These are phyloP conservation scores for Rhabdornis inornatus DNA, from an alignment of 2,113 vertebrate genomes.

Conservation along the genomic window DNA sequence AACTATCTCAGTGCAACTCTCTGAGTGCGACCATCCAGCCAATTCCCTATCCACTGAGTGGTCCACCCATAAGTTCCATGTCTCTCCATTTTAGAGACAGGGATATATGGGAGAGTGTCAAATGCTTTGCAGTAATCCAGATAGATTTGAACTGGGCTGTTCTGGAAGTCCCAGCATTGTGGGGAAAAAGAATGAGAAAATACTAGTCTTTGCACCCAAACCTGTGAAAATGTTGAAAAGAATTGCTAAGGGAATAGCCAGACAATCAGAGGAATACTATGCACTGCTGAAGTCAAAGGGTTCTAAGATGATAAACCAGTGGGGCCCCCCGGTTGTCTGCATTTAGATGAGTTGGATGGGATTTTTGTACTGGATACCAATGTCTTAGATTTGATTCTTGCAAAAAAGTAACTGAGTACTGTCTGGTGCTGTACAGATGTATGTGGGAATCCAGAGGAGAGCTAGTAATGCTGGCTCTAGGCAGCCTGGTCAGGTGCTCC, in stretches of 20 bases:
- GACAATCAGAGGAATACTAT: not conserved
- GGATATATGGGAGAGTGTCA: not conserved
- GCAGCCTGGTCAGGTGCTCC: not conserved
- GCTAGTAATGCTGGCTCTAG: not conserved
- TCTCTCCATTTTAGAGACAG: not conserved
- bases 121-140: not conserved
- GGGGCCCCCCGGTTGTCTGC: not conserved
- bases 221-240: not conserved
- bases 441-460: not conserved
- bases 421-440: not conserved
- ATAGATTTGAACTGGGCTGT: not conserved
- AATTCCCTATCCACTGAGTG: not conserved
- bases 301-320: not conserved
- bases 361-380: not conserved
- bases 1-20: rapidly evolving
- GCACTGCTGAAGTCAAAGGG: not conserved
- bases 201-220: not conserved
- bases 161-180: not conserved
- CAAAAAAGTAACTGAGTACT: not conserved
- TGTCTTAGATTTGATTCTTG: not conserved
- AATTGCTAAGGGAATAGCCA: not conserved
- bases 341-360: not conserved
- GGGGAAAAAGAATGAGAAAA: not conserved
- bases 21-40: not conserved
- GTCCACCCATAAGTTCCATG: not conserved